These are phyloP conservation scores for Echinops telfairi DNA, from an alignment of 2,113 vertebrate species.

Conservation along the genomic window DNA sequence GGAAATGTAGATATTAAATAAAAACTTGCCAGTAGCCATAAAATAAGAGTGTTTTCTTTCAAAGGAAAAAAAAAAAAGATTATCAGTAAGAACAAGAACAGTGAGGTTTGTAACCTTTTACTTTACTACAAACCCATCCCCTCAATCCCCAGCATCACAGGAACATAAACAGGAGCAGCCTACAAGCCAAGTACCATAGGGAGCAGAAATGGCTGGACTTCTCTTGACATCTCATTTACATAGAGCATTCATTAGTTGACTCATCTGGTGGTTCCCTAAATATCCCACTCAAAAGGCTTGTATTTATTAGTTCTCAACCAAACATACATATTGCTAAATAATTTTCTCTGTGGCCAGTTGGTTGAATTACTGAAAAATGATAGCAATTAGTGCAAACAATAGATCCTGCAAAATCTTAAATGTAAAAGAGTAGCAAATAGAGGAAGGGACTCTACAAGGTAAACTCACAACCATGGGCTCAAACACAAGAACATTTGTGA, in stretches of 20 bases:
- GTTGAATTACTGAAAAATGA: too few species aligned
- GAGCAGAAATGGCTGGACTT: not conserved
- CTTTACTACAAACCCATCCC: not conserved
- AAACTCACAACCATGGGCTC: too few species aligned
- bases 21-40: not conserved
- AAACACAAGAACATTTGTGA: too few species aligned
- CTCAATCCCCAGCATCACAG: not conserved
- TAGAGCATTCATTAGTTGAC: not conserved
- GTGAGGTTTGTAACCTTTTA: too few species aligned
- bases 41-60: not conserved
- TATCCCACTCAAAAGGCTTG: not conserved
- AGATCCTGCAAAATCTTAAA: too few species aligned
- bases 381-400: too few species aligned
- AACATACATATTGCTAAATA: too few species aligned
- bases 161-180: not conserved
- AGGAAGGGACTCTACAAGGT: too few species aligned
- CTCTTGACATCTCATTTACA: not conserved
- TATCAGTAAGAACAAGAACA: not conserved
- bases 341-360: too few species aligned
- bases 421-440: too few species aligned
- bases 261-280: not conserved
- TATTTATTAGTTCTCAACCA: not conserved
- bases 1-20: not conserved
- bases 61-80: not conserved
- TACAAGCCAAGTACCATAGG: not conserved